Conservation (phyloP, 2,888 invertebrate species). For the Pemphredon lugubris region DNA sequence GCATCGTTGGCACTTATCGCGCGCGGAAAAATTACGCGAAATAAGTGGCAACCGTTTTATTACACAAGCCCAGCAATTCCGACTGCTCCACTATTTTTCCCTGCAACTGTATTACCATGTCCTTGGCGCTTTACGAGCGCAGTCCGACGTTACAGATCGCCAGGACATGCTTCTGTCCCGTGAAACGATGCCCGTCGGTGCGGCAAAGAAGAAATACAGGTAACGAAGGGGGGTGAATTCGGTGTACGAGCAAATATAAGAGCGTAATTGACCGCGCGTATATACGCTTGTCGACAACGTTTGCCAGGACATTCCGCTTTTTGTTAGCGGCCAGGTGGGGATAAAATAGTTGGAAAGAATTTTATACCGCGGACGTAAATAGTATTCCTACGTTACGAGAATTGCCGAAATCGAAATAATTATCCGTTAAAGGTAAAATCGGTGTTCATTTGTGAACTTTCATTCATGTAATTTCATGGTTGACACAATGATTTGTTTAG, state of each 20-base stretch:
- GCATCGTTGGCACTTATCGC: conserved; percentile 21
- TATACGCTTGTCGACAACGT: background rate
- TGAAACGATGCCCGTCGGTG: conserved; percentile 7
- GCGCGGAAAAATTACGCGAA: conserved; percentile 53
- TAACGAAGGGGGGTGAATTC: conserved; percentile 10
- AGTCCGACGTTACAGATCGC: conserved; percentile 38
- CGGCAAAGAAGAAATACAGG: conserved; percentile 14
- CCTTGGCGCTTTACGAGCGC: conserved; percentile 39
- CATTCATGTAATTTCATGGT: too few species aligned
- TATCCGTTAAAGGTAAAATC: too few species aligned
- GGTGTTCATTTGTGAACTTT: too few species aligned
- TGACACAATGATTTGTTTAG: too few species aligned
- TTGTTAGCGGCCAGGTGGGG: too few species aligned
- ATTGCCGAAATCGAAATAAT: too few species aligned
- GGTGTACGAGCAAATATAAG: background rate
- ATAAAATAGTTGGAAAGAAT: too few species aligned
- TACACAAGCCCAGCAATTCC: conserved; percentile 46
- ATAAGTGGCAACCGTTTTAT: conserved; percentile 57
- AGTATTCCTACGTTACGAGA: too few species aligned
- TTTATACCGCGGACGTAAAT: too few species aligned
- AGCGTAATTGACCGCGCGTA: conserved; percentile 12
- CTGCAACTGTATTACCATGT: conserved; percentile 25
- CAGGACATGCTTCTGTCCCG: conserved; percentile 13
- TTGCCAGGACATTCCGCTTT: background rate
- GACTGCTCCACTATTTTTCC: conserved; percentile 45